Conservation (phyloP, 1,140 invertebrate genomes). For the Tetramorium alpestre region DNA sequence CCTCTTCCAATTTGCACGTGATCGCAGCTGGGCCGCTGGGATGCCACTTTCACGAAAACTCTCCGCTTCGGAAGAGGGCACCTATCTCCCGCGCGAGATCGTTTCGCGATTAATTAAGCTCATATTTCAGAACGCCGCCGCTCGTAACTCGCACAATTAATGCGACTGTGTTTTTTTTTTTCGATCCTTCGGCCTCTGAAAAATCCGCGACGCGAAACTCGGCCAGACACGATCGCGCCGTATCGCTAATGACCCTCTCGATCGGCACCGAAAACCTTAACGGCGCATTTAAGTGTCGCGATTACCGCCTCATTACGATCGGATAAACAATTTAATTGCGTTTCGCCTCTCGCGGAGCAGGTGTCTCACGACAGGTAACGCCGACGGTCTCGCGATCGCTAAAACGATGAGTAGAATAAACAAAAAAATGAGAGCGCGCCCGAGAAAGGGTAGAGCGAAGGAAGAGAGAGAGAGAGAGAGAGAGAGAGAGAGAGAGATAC, state of each 20-base stretch:
- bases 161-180: slow-evolving; percentile 1
- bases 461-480: background rate
- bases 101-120: slow-evolving; percentile 27
- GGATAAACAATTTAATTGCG: slow-evolving; percentile 69
- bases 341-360: slow-evolving; percentile 55
- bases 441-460: background rate
- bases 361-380: slow-evolving; percentile 45
- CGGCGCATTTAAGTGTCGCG: slow-evolving; percentile 63
- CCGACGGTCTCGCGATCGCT: background rate
- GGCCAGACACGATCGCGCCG: background rate
- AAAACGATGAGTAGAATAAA: slow-evolving; percentile 8
- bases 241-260: slow-evolving; percentile 38
- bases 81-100: slow-evolving; percentile 17
- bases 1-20: slow-evolving; percentile 73
- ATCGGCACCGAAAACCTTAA: slow-evolving; percentile 19
- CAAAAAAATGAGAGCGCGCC: background rate
- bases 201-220: slow-evolving; percentile 2
- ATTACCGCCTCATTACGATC: slow-evolving; percentile 66
- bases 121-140: slow-evolving; percentile 21
- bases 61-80: background rate
- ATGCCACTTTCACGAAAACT: slow-evolving; percentile 50
- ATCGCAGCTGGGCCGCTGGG: slow-evolving; percentile 59
- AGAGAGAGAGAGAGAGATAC: background rate
- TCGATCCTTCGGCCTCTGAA: background rate
- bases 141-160: slow-evolving; percentile 48